Evolutionary conservation across 2,113 vertebrate genomes (phyloP).

Genomic region (Cyanoderma ruficeps): DNA sequence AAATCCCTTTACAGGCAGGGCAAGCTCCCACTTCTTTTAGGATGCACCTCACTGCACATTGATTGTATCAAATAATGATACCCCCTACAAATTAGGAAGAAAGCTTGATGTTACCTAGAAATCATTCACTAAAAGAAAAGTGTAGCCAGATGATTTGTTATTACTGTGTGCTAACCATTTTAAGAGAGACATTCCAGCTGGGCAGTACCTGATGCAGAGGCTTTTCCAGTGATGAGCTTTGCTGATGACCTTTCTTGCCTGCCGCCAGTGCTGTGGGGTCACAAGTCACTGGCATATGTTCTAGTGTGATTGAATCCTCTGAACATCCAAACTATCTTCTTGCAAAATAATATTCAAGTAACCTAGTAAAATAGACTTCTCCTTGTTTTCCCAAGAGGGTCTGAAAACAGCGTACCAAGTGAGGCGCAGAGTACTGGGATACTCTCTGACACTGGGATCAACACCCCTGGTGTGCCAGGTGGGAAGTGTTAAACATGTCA

Average conservation of each 20-base stretch:
- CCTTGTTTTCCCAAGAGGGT: neutral
- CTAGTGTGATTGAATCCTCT: neutral
- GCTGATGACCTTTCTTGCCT: neutral
- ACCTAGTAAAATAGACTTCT: neutral
- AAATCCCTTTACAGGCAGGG: accelerated
- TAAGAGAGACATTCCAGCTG: neutral
- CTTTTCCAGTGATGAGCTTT: neutral
- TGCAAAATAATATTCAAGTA: neutral
- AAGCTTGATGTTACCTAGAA: neutral
- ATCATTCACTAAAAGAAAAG: neutral
- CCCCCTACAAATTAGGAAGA: neutral
- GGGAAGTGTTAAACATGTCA: neutral
- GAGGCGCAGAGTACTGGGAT: neutral
- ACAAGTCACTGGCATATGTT: neutral
- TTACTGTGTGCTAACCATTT: neutral
- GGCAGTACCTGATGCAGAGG: neutral
- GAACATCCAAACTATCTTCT: neutral
- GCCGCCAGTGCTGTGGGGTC: accelerated
- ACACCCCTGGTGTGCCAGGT: accelerated
- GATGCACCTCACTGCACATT: neutral
- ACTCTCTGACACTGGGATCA: neutral
- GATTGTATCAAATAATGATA: neutral
- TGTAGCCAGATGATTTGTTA: neutral
- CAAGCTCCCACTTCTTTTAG: neutral
- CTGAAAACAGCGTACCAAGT: neutral